Conservation (phyloP, 2,797 vertebrate genomes). For the Paramormyrops hopkinsi region DNA sequence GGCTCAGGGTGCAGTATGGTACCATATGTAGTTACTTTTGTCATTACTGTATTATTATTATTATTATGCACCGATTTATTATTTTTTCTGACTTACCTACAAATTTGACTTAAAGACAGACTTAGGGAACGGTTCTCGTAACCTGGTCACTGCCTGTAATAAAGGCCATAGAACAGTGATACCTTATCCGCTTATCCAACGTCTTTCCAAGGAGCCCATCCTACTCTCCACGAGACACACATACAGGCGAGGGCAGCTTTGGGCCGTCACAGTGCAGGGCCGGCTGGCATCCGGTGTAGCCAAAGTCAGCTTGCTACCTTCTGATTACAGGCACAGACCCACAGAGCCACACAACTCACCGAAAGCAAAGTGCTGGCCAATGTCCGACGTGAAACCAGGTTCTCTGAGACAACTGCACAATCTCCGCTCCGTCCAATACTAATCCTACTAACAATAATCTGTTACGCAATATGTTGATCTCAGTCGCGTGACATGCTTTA, state of each 20-base stretch:
- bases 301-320: not conserved
- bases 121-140: not conserved
- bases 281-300: not conserved
- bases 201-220: not conserved
- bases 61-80: not conserved
- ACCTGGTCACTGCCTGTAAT: not conserved
- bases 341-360: not conserved
- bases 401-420: not conserved
- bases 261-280: not conserved
- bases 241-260: not conserved
- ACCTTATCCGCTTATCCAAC: not conserved
- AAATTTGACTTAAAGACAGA: not conserved
- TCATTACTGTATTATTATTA: not conserved
- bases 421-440: not conserved
- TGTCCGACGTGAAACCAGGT: not conserved
- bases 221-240: not conserved
- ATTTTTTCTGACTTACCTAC: not conserved
- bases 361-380: not conserved
- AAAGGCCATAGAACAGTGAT: not conserved
- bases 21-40: not conserved
- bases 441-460: not conserved
- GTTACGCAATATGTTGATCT: not conserved
- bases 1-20: not conserved
- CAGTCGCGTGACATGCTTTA: not conserved
- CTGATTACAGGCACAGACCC: not conserved